Evolutionary conservation across 2,888 invertebrate species (phyloP).

Genomic region (Terebella lapidaria): DNA sequence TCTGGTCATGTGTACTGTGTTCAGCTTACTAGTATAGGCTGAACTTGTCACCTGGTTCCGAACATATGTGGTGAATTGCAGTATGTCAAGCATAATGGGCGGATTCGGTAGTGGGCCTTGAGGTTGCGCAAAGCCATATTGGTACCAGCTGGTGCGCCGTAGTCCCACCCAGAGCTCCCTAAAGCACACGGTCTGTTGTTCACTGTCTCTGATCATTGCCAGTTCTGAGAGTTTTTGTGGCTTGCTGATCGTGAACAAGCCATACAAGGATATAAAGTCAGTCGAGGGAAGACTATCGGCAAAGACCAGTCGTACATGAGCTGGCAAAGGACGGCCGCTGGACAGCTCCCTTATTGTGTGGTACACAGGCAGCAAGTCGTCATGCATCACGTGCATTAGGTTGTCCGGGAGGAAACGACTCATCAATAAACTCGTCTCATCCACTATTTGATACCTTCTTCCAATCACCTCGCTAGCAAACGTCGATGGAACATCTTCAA

Average conservation of each 20-base stretch:
- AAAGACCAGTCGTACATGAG: slow-evolving; percentile 35
- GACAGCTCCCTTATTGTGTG: slow-evolving; percentile 44
- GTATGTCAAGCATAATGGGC: slow-evolving; percentile 28
- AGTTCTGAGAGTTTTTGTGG: slow-evolving; percentile 28
- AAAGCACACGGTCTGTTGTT: slow-evolving; percentile 47
- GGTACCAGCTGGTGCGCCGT: slow-evolving; percentile 54
- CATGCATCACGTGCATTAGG: slow-evolving; percentile 59
- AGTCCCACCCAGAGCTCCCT: slow-evolving; percentile 50
- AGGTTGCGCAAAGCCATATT: slow-evolving; percentile 56
- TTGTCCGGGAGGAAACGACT: slow-evolving; percentile 57
- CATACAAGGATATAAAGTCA: slow-evolving; percentile 46
- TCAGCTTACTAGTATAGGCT: neutral
- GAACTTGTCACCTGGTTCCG: neutral
- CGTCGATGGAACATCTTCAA: slow-evolving; percentile 40
- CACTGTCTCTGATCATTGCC: neutral
- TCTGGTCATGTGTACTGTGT: no score
- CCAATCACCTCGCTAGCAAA: neutral
- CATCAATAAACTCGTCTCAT: slow-evolving; percentile 35
- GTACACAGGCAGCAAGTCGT: slow-evolving; percentile 56
- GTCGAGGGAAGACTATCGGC: slow-evolving; percentile 24
- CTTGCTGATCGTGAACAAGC: slow-evolving; percentile 36
- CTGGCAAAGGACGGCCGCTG: slow-evolving; percentile 3
- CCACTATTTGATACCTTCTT: neutral
- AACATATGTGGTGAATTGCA: slow-evolving; percentile 14
- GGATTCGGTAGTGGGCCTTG: slow-evolving; percentile 50